Evolutionary conservation across 92 coral and sea anemone genomes (phyloP).

Genomic region (Phenganax stokvisi): DNA sequence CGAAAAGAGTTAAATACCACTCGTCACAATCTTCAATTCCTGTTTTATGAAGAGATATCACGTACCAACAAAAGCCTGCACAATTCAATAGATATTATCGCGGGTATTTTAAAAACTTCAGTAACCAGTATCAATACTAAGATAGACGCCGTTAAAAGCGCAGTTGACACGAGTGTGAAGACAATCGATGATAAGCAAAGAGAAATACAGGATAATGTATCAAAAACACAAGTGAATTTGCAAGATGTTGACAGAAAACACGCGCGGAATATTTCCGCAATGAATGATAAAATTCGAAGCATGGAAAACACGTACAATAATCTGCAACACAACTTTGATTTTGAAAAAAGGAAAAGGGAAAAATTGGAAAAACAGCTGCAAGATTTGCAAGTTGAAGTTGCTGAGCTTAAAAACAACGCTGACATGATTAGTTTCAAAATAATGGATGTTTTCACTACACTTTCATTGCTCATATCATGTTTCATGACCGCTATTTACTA

Average conservation of each 20-base stretch:
- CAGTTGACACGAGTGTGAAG: background rate
- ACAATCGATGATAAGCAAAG: background rate
- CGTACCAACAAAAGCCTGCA: background rate
- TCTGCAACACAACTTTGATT: background rate
- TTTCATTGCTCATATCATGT: too few species aligned
- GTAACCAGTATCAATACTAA: background rate
- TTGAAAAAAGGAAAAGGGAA: background rate
- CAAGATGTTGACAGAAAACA: background rate
- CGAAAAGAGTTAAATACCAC: background rate
- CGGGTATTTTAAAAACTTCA: background rate
- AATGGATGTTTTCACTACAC: too few species aligned
- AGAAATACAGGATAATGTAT: background rate
- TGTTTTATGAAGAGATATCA: background rate
- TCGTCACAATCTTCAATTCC: background rate
- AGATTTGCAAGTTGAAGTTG: background rate
- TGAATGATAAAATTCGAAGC: background rate
- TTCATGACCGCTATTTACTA: too few species aligned
- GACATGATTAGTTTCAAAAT: background rate
- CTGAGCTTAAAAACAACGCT: background rate
- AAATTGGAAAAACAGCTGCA: background rate
- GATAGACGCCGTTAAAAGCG: background rate
- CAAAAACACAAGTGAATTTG: background rate
- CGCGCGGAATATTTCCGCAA: background rate
- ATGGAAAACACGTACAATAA: background rate
- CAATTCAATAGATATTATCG: background rate